Base-by-base conservation (phyloP, 2,888 invertebrate genomes). In the Leucophora obtusa region DNA sequence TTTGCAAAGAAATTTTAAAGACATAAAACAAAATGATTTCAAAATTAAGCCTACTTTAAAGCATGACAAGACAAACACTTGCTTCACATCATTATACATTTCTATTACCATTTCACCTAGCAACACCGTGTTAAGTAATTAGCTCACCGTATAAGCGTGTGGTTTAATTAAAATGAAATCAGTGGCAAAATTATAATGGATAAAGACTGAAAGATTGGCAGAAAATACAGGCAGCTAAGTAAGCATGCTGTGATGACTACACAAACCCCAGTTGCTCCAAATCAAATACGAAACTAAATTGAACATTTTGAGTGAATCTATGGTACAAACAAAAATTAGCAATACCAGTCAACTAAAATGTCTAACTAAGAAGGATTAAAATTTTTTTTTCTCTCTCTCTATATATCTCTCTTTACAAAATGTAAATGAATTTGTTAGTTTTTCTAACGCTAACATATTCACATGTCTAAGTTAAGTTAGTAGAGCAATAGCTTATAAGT, bases 111-210 rank as follows among this genome's bases (percentile, higher is more conserved):
- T 6, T 7, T 28, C 28, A 28, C 28, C 28, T 28, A 28, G 28
- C 28, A 28, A 28, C 28, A 7, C 7, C 3, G 28, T 28, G 28
- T 28, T 3, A 50, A 66, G 60, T 81, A 81, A 77, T 81, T 81
- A 77, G 73, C 73, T 62, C 62, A 69, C 43, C 60, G 28, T 66
- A 66, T 69, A 68, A 72, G 51, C 62, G 62, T 62, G 38, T 71
- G 73, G 77, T 81, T 81, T 81, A 73, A 81, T 81, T 81, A 81
- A 81, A 81, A 77, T 73, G 60, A 71, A 77, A 81, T 77, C 77
- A 81, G 77, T 74, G 70, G n/a, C 28, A n/a, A 47, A n/a, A n/a
- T 14, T 43, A 14, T 5, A 43, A 14, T 43, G 43, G 2, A 14
- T 43, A 14, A 47, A 47, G n/a, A 28, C 4, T 28, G 28, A n/a